These are phyloP conservation scores for Leucozona laternaria DNA, from an alignment of 2,888 invertebrate genomes.

Conservation along the genomic window DNA sequence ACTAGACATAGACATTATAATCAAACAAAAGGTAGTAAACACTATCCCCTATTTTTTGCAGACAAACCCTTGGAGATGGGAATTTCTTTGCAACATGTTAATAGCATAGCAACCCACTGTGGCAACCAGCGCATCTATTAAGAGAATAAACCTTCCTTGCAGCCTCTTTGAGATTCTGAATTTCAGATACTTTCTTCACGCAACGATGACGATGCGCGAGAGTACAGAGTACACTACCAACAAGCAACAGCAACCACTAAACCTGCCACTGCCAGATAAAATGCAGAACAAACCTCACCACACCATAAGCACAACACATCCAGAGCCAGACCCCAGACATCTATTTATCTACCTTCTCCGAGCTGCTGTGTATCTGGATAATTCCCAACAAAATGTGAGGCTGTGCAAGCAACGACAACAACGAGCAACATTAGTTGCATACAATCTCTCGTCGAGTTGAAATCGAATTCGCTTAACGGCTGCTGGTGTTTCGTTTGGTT, in stretches of 20 bases:
- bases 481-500: conserved; percentile 6
- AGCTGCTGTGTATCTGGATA: conserved; percentile 57
- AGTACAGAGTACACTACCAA: too few relatives aligned
- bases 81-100: conserved; percentile 46
- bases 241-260: not conserved
- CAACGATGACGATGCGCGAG: conserved; percentile 60
- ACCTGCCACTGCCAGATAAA: not conserved
- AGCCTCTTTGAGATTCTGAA: conserved; percentile 24
- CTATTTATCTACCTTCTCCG: conserved; percentile 29
- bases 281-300: conserved; percentile 30
- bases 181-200: conserved; percentile 29
- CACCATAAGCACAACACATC: conserved; percentile 37
- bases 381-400: conserved; percentile 57
- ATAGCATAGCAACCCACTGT: conserved; percentile 51
- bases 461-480: conserved; percentile 62
- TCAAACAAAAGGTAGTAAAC: not conserved
- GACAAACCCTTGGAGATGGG: not conserved
- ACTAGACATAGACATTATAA: not conserved
- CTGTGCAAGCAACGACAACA: conserved; percentile 65
- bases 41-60: not conserved
- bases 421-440: conserved; percentile 77
- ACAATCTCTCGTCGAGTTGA: conserved; percentile 76
- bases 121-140: conserved; percentile 26
- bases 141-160: conserved; percentile 57
- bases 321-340: not conserved